Conservation (phyloP, 2,888 invertebrate genomes). For the Heliconius ethilla region DNA sequence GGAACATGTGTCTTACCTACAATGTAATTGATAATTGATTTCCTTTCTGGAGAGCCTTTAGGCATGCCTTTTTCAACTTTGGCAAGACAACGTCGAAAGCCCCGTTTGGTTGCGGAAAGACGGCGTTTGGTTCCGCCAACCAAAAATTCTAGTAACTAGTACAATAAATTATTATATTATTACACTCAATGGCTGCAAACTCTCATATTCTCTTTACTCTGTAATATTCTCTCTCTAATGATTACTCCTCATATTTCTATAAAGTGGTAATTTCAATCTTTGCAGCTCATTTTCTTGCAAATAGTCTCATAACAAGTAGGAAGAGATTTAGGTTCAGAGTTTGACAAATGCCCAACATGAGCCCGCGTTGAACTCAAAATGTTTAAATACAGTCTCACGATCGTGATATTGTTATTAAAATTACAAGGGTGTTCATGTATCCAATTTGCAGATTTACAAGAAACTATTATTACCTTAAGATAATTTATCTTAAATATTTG, state of each 20-base stretch:
- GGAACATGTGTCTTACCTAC: too few species aligned
- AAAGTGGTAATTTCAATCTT: neutral
- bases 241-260: neutral
- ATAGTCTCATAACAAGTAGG: constrained; percentile 49
- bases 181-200: neutral
- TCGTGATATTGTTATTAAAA: constrained; percentile 51
- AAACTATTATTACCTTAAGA: too few species aligned
- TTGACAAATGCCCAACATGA: constrained; percentile 66
- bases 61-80: neutral
- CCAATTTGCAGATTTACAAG: constrained; percentile 1
- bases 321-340: constrained; percentile 53
- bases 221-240: neutral
- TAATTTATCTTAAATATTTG: too few species aligned
- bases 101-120: too few species aligned
- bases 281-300: constrained; percentile 37
- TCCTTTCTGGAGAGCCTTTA: neutral
- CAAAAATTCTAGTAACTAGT: neutral
- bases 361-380: constrained; percentile 54
- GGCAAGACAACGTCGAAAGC: neutral
- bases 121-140: neutral
- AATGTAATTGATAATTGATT: neutral
- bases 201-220: neutral
- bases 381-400: constrained; percentile 49
- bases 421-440: constrained; percentile 45
- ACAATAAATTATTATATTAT: neutral